Base-by-base conservation (phyloP, 2,113 vertebrate species). In the Solea senegalensis region DNA sequence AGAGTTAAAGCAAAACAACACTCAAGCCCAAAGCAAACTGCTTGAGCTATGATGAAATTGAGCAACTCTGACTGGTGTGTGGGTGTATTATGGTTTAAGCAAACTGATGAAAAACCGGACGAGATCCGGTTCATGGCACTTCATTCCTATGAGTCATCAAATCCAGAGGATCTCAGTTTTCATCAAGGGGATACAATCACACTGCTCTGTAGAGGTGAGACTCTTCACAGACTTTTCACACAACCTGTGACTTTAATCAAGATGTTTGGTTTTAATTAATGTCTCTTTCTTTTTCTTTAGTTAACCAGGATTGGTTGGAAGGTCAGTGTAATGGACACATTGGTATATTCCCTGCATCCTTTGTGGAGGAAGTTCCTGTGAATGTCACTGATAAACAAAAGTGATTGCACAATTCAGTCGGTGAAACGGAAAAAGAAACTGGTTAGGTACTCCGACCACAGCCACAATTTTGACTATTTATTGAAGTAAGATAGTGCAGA, bases 241-340 rank as follows among this genome's bases (percentile, higher is more conserved):
- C 44, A 9, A 9, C 34, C 44, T 45, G 44, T 12, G 44, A 45
- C 11, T 9, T 45, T 3, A 45, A 45, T 45, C 44, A 45, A 45
- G 9, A 45, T 12, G 11, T 12, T 45, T 45, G 44, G 34, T 34
- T 34, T 45, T 45, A 9, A 45, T n/a, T 55, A 3, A 8, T 62
- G 14, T 45, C 8, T 21, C 5, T 6, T 34, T 51, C 1, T 62
- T 45, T 50, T 65, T 68, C 55, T 65, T 51, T 53, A 99, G 98
- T 99, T 60, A 98, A 97, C 60, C 91, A 95, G 79, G 95, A 98
- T 2, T 99, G 98, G 98, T 64, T 96, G 3, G 98, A 99, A 90
- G 97, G 98, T 2, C 75, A 94, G 43, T 96, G 93, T 78, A 93
- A 95, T 0, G 97, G 96, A 26, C 96, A 94, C 21, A 88, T 83